Evolutionary conservation across 2,888 invertebrate species (phyloP), one percentile per base, ranked within the genome.

Genomic region (Xanthorhoe designata): DNA sequence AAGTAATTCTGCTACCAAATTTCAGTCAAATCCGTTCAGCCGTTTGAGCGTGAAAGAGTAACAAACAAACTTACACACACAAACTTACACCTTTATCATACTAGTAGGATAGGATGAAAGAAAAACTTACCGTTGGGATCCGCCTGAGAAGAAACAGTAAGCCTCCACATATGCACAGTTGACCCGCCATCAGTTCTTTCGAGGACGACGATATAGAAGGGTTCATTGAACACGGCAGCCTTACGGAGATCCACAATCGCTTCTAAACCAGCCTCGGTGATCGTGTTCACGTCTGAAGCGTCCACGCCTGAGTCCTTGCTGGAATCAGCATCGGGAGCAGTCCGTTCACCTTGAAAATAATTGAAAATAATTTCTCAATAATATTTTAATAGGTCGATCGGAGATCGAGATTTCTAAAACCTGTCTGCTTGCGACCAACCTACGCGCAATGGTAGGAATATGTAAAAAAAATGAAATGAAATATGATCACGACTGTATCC

Each of bases 131-230:
- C 92, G 56, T 80, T 76, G 29, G 89, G 82, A 76, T 92, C 91
- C 13, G 85, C 86, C 75, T 97, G 96, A 0, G 98, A 98, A 0
- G 98, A 97, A 66, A 99, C 98, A 0, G 97, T 96, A 45, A 99
- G 94, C 76, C 97, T 95, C 99, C 99, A 99, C 98, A 99, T 99
- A 83, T 99, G 98, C 13, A 99, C 96, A 0, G 97, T 97, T 47
- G 97, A 97, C 0, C 97, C 97, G 13, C 96, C 96, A 56, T 95
- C 95, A 0, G 97, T 97, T 80, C 98, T 96, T 87, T 99, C 98
- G 32, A 99, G 89, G 50, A 99, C 96, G 0, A 99, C 98, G 61
- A 99, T 97, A 84, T 97, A 99, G 90, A 99, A 99, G 0, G 98
- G 98, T 79, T 99, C 98, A 82, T 98, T 97, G 84, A 99, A 99